phyloP scores from a whole-genome alignment of 2,888 invertebrate genomes.

The Salticus scenicus region DNA sequence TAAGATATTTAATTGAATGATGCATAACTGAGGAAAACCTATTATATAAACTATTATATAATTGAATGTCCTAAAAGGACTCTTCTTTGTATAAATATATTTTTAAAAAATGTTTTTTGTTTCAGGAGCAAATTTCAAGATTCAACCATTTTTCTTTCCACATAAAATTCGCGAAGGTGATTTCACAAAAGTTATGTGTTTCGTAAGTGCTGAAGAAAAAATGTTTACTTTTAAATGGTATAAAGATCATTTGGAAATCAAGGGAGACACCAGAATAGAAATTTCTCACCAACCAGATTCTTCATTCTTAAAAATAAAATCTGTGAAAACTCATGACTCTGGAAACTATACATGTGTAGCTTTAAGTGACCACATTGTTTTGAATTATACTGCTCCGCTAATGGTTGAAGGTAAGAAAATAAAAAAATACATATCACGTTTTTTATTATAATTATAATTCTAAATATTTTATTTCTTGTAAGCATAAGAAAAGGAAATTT shows the following conservation, averaged over 20 bases:
- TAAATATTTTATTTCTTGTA: no score
- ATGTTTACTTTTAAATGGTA: slow-evolving; percentile 51
- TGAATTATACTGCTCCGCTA: slow-evolving; percentile 39
- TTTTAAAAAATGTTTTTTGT: neutral
- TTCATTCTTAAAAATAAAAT: slow-evolving; percentile 51
- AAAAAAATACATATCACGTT: no score
- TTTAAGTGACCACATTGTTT: neutral
- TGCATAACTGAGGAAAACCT: no score
- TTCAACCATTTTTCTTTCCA: slow-evolving; percentile 62
- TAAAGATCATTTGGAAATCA: slow-evolving; percentile 32
- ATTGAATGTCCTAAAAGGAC: no score
- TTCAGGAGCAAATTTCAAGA: slow-evolving; percentile 36
- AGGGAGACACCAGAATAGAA: slow-evolving; percentile 12
- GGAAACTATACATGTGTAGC: slow-evolving; percentile 61
- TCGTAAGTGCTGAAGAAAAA: slow-evolving; percentile 42
- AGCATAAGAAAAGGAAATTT: no score
- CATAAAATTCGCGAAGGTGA: slow-evolving; percentile 54
- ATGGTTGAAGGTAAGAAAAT: slow-evolving; percentile 54
- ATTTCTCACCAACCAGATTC: slow-evolving; percentile 19
- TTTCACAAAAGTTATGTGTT: slow-evolving; percentile 53
- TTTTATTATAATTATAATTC: no score
- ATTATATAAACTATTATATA: no score
- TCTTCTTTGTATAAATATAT: no score
- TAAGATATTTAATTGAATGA: no score
- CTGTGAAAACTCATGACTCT: slow-evolving; percentile 30